Evolutionary conservation across 2,888 invertebrate genomes (phyloP), one percentile per base, ranked within the genome.

Genomic region (Craniophora ligustri): DNA sequence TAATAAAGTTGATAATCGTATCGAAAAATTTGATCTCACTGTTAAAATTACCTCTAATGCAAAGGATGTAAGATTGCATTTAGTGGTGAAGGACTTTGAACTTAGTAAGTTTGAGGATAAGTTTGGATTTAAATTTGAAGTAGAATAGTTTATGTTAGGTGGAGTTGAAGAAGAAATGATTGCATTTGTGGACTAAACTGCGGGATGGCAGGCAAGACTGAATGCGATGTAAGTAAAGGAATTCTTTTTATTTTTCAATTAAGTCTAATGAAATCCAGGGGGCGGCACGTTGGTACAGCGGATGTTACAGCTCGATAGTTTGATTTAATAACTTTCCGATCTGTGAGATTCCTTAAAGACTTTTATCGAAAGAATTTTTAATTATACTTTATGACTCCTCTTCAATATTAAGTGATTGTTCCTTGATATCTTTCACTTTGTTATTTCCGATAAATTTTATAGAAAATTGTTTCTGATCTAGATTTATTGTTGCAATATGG

Each of bases 211-310:
- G 79, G 79, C 76, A 75, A 85, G 85, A 86, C 83, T 82, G 83
- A 83, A 85, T 84, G 85, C 84, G 78, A 78, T 82, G 85, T 86
- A 84, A 86, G 87, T 88, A 84, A 86, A 82, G 77, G 84, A 84
- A 87, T 86, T 82, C 84, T 84, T 87, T 84, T 86, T 85, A 86
- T 86, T 88, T 87, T 86, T 87, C 86, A 88, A 88, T 88, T 87
- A 87, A 82, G 76, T 85, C 76, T 84, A 87, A 86, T 88, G 87
- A 85, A 88, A 87, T 83, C 78, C 82, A 82, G 68, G 67, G 72
- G 61, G 53, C 48, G 59, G 63, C 60, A 53, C 60, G 70, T 60
- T 58, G 58, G 67, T 66, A 70, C 58, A 62, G 54, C 51, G 68
- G 70, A 73, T 72, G 70, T 76, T 77, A 75, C 63, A 51, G 67